Evolutionary conservation across 2,113 vertebrate genomes (phyloP).

Genomic region (Nycticebus coucang): DNA sequence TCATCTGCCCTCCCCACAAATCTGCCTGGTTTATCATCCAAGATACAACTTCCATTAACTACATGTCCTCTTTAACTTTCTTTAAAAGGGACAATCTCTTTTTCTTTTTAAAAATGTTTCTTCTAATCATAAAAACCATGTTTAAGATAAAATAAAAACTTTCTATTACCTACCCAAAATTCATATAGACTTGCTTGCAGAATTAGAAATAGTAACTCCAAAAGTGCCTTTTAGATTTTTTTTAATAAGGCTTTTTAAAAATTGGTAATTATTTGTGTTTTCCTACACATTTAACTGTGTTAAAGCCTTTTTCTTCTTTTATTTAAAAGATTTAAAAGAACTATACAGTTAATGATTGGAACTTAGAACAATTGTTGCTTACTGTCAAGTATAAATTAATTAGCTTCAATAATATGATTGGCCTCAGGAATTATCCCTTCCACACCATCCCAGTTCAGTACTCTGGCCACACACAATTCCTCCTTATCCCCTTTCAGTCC

Average conservation of each 20-base stretch:
- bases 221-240: background rate
- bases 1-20: background rate
- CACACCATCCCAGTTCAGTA: accelerated
- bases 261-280: constrained; percentile 15
- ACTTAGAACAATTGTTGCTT: background rate
- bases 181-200: background rate
- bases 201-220: constrained; percentile 23
- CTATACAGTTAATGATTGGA: background rate
- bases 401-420: background rate
- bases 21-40: background rate
- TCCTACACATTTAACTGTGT: background rate
- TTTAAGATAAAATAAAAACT: constrained; percentile 54
- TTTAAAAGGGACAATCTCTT: background rate
- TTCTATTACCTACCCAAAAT: constrained; percentile 35
- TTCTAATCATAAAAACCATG: constrained; percentile 37
- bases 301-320: constrained; percentile 21
- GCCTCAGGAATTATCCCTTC: background rate
- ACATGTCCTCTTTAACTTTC: background rate
- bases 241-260: background rate
- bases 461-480: background rate
- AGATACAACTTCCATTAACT: background rate
- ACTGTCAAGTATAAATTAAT: background rate
- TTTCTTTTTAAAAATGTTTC: background rate
- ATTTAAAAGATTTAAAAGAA: background rate
- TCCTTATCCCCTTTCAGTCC: background rate